Evolutionary conservation across 2,888 invertebrate genomes (phyloP).

Genomic region (Dicroscelio sp.): DNA sequence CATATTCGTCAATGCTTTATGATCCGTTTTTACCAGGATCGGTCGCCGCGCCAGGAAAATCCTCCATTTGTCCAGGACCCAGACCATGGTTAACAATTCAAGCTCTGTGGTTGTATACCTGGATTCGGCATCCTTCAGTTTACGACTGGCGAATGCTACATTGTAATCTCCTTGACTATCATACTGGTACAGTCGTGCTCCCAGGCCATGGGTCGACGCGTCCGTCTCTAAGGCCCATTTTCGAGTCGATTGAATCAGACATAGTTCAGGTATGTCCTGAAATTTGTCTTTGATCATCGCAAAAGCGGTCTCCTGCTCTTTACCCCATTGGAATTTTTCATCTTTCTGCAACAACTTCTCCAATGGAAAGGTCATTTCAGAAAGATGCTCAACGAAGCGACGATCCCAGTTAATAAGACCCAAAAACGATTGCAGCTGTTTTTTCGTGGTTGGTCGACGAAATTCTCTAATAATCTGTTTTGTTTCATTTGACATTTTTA

Average conservation of each 20-base stretch:
- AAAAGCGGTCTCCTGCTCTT: neutral
- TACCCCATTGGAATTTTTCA: neutral
- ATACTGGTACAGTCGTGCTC: neutral
- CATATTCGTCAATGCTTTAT: conserved; percentile 21
- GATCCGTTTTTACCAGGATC: conserved; percentile 3
- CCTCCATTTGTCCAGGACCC: neutral
- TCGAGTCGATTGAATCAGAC: neutral
- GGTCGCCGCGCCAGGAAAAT: neutral
- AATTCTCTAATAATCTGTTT: neutral
- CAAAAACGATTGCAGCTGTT: neutral
- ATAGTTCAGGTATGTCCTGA: neutral
- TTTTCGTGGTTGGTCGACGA: neutral
- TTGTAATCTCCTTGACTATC: neutral
- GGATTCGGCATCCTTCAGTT: neutral
- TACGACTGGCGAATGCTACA: conserved; percentile 9
- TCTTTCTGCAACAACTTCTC: neutral
- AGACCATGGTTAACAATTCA: conserved; percentile 15
- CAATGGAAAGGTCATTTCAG: neutral
- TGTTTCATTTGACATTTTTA: neutral
- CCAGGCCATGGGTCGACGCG: too few species aligned
- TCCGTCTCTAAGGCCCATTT: too few species aligned
- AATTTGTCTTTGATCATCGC: too few species aligned
- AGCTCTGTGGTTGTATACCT: conserved; percentile 25
- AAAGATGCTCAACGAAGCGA: neutral
- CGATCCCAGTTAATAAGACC: neutral